Evolutionary conservation across 2,113 vertebrate species (phyloP), one percentile per base, ranked within the genome.

Genomic region (Neolamprologus variostigma): DNA sequence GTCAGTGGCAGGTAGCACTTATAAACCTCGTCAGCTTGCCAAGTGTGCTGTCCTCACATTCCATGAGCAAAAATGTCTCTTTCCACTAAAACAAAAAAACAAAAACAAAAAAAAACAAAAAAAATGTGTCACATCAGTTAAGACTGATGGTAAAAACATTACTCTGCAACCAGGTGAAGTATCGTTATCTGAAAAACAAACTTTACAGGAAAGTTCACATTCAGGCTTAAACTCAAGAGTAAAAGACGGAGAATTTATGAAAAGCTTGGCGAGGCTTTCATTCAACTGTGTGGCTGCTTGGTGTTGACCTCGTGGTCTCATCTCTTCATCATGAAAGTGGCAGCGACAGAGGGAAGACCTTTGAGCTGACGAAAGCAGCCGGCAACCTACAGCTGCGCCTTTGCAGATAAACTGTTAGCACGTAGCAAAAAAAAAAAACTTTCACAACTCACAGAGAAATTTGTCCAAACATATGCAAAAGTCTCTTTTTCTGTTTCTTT

Each of bases 381-480:
- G 83, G 86, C 57, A 91, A 81, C 86, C 89, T 83, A 55, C 89
- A 92, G 91, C 95, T 95, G 95, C 87, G 93, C 90, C 93, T 94
- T 94, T 95, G 81, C 87, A 95, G 95, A 96, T 95, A 94, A 95
- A 93, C 80, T 87, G 84, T 83, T 88, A 84, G 80, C 73, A 87
- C 53, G 23, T 66, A 79, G 47, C 9, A 42, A 81, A 55, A 33
- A 55, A 66, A 82, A 80, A 87, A 61, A 85, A 89, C 82, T 40
- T 89, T 68, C 85, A 90, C 68, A 79, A 87, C 42, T 83, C 80
- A 53, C 3, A 11, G 53, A 47, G 71, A 91, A 82, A 83, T 42
- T 19, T 31, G 73, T 76, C 80, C 37, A 17, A 26, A 91, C 57
- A 84, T 80, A 85, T n/a, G 57, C 45, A 84, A 37, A 84, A 73